Base-by-base conservation (phyloP, 2,888 invertebrate species). In the Calliopum simillimum region DNA sequence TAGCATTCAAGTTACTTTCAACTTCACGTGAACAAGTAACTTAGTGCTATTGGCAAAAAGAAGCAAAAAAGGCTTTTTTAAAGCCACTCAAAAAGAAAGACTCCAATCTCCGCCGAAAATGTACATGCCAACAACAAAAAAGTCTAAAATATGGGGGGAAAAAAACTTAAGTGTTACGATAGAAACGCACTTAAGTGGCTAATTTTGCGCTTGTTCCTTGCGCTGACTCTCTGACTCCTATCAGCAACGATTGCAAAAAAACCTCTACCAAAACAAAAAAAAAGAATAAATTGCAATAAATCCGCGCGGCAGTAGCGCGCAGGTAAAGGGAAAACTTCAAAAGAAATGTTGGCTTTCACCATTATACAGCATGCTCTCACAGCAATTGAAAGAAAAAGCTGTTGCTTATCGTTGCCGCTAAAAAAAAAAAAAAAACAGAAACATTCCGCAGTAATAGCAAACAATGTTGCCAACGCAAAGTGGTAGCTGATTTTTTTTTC, bases 381-480 rank as follows among this genome's bases (percentile, higher is more conserved):
- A 21, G 21, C 23, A 12, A 23, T 56, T 13, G 23, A 21, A 2
- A 33, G 23, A 21, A 21, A 23, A 56, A 61, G 61, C 61, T 61
- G 61, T 61, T 61, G 61, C 61, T 61, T 44, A 46, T 23, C 23
- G 23, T 33, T 14, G 23, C 33, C 21, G 33, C 21, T 13, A 4
- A 19, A 44, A 43, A 59, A 59, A 21, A 61, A 23, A 1, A 56
- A 56, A 25, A 58, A 58, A 2, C n/a, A 16, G 21, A 59, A 21
- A 16, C 13, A 21, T 47, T 23, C 14, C 4, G 33, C 23, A 23
- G 5, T 13, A 61, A 61, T 43, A 14, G 55, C 55, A 53, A 65
- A 65, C 65, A 55, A 65, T 65, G 65, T 65, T 55, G 43, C 44
- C 65, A 43, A 16, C 11, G 55, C 25, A 13, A 53, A 21, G 23